phyloP scores from a whole-genome alignment of 2,888 invertebrate genomes.

The Hydropsyche betteni region DNA sequence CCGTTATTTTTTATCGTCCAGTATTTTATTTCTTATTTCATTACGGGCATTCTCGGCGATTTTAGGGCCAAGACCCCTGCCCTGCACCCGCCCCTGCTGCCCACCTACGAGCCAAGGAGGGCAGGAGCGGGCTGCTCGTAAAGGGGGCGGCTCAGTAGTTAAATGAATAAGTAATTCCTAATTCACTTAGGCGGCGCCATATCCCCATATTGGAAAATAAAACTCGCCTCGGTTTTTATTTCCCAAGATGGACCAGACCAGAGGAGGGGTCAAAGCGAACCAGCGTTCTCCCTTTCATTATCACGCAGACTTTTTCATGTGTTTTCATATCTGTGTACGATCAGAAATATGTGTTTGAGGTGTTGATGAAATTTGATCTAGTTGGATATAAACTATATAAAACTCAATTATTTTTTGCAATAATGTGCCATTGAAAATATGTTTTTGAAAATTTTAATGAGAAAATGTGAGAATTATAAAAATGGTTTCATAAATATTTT shows the following conservation, averaged over 20 bases:
- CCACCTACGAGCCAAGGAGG: neutral
- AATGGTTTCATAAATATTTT: no score
- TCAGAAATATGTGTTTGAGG: neutral
- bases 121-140: conserved; percentile 33
- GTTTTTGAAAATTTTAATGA: neutral
- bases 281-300: conserved; percentile 18
- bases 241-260: conserved; percentile 47
- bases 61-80: conserved; percentile 3
- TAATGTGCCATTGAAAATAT: no score
- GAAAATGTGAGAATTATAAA: neutral
- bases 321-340: neutral
- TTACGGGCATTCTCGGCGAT: conserved; percentile 20
- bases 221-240: conserved; percentile 51
- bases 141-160: conserved; percentile 47
- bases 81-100: neutral
- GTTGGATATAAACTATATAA: no score
- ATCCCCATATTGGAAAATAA: conserved; percentile 52
- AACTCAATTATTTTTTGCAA: no score
- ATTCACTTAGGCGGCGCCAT: conserved; percentile 51
- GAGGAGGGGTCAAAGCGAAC: neutral
- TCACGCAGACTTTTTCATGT: conserved; percentile 23
- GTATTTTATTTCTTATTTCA: conserved; percentile 31
- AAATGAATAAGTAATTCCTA: conserved; percentile 52
- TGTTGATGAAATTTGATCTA: neutral
- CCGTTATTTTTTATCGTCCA: conserved; percentile 26